Conservation (phyloP, 2,797 vertebrate genomes). For the Ctenopoma kingsleyae region DNA sequence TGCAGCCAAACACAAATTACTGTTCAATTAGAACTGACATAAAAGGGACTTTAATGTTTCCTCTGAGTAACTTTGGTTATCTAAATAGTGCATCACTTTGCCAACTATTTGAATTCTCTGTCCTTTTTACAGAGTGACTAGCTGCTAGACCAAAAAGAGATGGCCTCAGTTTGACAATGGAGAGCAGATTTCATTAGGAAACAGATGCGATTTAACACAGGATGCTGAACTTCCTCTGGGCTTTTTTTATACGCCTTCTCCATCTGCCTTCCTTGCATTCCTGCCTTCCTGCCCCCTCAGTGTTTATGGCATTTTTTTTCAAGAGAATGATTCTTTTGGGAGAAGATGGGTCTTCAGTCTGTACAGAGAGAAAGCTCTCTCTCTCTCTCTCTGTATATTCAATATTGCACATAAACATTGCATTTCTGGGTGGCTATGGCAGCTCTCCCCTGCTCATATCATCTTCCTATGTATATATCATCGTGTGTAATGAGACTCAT, state of each 20-base stretch:
- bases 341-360: constrained; percentile 7
- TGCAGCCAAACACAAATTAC: too few relatives aligned
- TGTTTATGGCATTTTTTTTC: constrained; percentile 24
- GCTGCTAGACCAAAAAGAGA: constrained; percentile 57
- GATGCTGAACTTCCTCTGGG: constrained; percentile 83
- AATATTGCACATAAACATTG: background rate
- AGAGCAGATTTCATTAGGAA: constrained; percentile 79
- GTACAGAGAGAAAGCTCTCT: constrained; percentile 15
- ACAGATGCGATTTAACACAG: constrained; percentile 79
- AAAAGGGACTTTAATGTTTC: constrained; percentile 17
- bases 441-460: background rate
- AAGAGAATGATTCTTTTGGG: constrained; percentile 18
- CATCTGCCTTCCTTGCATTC: constrained; percentile 55
- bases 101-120: constrained; percentile 7
- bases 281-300: constrained; percentile 34
- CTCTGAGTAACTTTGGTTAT: constrained; percentile 14
- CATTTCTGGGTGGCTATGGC: background rate
- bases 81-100: background rate
- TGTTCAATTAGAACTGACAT: background rate
- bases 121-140: constrained; percentile 14
- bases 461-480: constrained; percentile 19
- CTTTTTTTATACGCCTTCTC: constrained; percentile 53
- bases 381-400: background rate
- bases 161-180: constrained; percentile 72
- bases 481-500: constrained; percentile 38